phyloP scores from a whole-genome alignment of 2,113 vertebrate species.

The Atractosteus spatula region DNA sequence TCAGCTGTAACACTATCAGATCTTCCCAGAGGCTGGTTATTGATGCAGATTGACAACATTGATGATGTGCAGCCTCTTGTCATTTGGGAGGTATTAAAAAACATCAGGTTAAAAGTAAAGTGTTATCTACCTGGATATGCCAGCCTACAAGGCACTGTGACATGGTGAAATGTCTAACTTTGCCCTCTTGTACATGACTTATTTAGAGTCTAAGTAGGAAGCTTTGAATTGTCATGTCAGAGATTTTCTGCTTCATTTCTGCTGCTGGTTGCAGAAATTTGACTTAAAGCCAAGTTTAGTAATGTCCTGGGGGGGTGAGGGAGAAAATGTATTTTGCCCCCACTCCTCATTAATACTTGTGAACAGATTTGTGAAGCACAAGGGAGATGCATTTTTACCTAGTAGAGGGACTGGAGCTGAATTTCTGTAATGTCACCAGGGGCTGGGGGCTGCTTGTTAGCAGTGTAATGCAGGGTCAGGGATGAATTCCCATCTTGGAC shows the following conservation, averaged over 20 bases:
- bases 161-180: background rate
- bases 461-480: no score
- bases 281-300: background rate
- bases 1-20: background rate
- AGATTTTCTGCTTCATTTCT: background rate
- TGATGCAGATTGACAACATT: slow-evolving; percentile 16
- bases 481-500: no score
- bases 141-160: background rate
- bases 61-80: background rate
- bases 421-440: no score
- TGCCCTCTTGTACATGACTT: background rate
- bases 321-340: background rate
- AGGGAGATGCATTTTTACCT: background rate
- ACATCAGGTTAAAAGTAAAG: slow-evolving; percentile 8
- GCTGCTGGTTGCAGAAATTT: background rate
- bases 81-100: background rate
- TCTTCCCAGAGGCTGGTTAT: slow-evolving; percentile 16
- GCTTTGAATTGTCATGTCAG: background rate
- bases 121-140: background rate
- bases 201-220: background rate
- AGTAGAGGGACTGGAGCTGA: no score
- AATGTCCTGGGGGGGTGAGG: background rate
- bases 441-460: no score
- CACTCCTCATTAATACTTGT: background rate
- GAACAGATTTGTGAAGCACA: background rate